These are phyloP conservation scores for Platycercus adscitus DNA, from an alignment of 2,113 vertebrate genomes.

Conservation along the genomic window DNA sequence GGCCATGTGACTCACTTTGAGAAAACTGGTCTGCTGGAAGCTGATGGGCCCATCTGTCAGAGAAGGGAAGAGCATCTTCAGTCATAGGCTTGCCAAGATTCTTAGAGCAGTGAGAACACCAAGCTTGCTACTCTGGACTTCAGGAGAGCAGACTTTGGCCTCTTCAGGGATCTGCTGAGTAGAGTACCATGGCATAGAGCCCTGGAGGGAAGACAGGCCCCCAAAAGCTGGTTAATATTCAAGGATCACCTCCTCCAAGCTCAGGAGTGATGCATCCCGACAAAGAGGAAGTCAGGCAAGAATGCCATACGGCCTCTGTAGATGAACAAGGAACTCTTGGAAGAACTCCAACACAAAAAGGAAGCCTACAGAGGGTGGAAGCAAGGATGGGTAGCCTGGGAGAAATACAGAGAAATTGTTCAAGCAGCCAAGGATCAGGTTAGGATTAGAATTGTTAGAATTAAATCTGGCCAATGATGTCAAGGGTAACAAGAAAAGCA, in stretches of 20 bases:
- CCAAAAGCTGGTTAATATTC: neutral
- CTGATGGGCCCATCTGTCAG: neutral
- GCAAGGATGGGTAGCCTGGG: neutral
- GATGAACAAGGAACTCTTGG: neutral
- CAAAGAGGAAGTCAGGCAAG: neutral
- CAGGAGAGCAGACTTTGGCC: neutral
- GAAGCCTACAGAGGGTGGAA: neutral
- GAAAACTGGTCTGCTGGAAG: neutral
- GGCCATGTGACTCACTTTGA: neutral
- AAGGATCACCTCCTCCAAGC: neutral
- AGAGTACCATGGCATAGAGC: neutral
- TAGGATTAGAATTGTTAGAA: neutral
- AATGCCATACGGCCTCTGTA: neutral
- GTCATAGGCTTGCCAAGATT: neutral
- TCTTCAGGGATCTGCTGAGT: neutral
- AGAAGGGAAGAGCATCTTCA: neutral
- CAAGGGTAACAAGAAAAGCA: neutral
- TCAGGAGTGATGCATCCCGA: neutral
- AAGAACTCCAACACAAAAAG: neutral
- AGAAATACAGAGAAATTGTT: neutral
- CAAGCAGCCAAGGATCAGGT: neutral
- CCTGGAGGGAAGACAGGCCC: neutral
- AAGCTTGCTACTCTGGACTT: neutral
- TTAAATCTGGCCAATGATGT: accelerated
- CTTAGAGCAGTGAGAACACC: neutral